These are phyloP conservation scores for Bombus breviceps DNA, from an alignment of 1,140 invertebrate genomes.

Conservation along the genomic window DNA sequence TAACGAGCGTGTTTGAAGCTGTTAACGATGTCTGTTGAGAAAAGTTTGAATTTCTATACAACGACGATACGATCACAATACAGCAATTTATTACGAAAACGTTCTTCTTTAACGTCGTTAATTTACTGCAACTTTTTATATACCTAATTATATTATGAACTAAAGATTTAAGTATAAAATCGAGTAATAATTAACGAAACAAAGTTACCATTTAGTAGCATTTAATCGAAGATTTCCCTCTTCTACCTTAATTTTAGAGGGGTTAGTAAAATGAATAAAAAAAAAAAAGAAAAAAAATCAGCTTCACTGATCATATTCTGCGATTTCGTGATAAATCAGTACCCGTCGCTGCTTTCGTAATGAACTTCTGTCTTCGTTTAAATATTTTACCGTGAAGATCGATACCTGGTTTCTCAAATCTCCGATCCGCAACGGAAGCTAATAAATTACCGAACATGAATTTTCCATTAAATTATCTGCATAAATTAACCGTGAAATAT, in stretches of 20 bases:
- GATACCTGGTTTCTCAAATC: conserved; percentile 22
- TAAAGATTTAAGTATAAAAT: too few relatives aligned
- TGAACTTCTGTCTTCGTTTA: conserved; percentile 36
- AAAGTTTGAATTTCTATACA: not conserved
- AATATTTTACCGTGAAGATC: conserved; percentile 9
- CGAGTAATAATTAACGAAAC: too few relatives aligned
- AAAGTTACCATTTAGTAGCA: too few relatives aligned
- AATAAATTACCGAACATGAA: conserved; percentile 44
- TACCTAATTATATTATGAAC: too few relatives aligned
- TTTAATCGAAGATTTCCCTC: not conserved
- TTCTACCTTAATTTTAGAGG: not conserved
- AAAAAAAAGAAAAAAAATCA: too few relatives aligned
- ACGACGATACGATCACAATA: not conserved
- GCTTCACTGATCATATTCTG: too few relatives aligned
- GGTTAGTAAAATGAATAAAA: not conserved
- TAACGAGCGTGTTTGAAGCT: not conserved
- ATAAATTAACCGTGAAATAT: conserved; percentile 31
- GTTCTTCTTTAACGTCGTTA: too few relatives aligned
- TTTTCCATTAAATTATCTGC: conserved; percentile 39
- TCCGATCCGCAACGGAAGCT: not conserved
- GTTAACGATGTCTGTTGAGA: not conserved
- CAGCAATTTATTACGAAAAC: not conserved
- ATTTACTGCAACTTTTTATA: too few relatives aligned
- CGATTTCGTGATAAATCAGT: conserved; percentile 8
- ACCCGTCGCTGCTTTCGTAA: conserved; percentile 1